Evolutionary conservation across 2,113 vertebrate species (phyloP).

Genomic region (Chamaea fasciata): DNA sequence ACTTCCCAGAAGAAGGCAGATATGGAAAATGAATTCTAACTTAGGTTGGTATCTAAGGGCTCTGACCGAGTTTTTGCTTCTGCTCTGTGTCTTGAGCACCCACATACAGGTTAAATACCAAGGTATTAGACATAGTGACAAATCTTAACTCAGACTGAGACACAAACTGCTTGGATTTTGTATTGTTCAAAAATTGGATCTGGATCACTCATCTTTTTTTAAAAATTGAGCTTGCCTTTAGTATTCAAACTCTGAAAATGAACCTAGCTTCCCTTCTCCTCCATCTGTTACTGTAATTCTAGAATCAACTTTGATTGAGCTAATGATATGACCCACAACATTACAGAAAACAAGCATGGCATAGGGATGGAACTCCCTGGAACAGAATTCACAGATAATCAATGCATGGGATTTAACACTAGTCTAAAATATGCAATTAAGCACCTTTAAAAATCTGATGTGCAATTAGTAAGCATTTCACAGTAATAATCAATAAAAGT

Average conservation of each 20-base stretch:
- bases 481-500: slow-evolving; percentile 36
- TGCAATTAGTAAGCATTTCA: slow-evolving; percentile 45
- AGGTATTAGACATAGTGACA: not conserved
- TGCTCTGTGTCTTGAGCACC: not conserved
- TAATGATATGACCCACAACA: not conserved
- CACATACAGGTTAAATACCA: not conserved
- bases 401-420: not conserved
- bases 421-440: slow-evolving; percentile 9
- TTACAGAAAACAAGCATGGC: not conserved
- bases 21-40: not conserved
- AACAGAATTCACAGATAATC: not conserved
- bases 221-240: not conserved
- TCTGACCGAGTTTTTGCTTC: not conserved
- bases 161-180: not conserved
- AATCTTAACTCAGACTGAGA: not conserved
- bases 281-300: not conserved
- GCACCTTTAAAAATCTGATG: slow-evolving; percentile 40
- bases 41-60: not conserved
- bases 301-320: not conserved
- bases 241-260: not conserved
- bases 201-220: not conserved
- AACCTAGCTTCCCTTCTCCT: not conserved
- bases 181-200: not conserved
- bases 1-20: not conserved
- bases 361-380: not conserved